phyloP scores from a whole-genome alignment of 2,113 vertebrate species.

The Hippocampus barbouri region DNA sequence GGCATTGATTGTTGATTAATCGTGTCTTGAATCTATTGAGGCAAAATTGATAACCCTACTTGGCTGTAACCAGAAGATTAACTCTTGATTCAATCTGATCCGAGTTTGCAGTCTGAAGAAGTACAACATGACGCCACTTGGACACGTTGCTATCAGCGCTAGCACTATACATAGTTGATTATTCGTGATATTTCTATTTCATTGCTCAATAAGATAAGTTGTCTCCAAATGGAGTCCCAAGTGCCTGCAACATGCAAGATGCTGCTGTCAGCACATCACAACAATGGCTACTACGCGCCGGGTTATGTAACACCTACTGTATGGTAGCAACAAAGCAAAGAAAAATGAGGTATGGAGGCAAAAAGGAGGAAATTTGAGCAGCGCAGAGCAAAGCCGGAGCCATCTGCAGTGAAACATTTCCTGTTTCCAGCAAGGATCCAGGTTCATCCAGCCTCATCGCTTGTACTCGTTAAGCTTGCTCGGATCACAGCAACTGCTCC shows the following conservation, averaged over 20 bases:
- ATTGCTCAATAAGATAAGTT: conserved; percentile 34
- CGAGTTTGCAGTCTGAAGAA: not conserved
- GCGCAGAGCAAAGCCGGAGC: conserved; percentile 61
- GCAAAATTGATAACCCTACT: not conserved
- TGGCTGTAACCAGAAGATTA: not conserved
- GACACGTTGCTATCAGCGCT: not conserved
- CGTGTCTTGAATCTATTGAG: not conserved
- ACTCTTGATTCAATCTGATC: not conserved
- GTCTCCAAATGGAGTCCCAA: conserved; percentile 39
- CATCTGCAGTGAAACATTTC: conserved; percentile 71
- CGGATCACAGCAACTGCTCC: conserved; percentile 5
- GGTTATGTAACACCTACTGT: conserved; percentile 54
- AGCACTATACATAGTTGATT: not conserved
- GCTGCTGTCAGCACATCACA: conserved; percentile 41
- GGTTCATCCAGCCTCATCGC: conserved; percentile 66
- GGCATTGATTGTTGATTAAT: conserved; percentile 1
- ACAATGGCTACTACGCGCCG: conserved; percentile 37
- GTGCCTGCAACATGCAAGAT: conserved; percentile 63
- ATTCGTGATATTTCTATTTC: not conserved
- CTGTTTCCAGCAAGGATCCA: conserved; percentile 78
- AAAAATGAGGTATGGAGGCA: conserved; percentile 58
- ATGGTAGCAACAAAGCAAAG: conserved; percentile 58
- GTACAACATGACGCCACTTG: not conserved
- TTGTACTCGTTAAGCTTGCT: conserved; percentile 10
- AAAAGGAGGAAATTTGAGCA: conserved; percentile 63